Base-by-base conservation (phyloP, 2,888 invertebrate species). In the Lasioglossum calceatum region DNA sequence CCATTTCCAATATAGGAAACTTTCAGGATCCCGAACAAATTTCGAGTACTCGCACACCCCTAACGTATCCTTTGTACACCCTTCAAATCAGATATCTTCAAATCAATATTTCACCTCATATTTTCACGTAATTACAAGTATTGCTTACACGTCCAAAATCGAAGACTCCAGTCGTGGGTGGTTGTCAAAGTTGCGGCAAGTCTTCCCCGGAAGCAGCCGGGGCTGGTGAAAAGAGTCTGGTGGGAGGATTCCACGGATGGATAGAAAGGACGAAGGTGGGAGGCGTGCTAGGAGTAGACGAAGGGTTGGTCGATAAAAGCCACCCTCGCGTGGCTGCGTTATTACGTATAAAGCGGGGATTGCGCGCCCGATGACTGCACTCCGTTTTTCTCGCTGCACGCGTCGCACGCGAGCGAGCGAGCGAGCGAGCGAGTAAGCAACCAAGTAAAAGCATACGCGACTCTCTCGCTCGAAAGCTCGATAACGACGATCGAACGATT, bases 331-430 rank as follows among this genome's bases (percentile, higher is more conserved):
- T 91, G 91, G 91, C 86, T 90, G 87, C 91, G 91, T 91, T 92
- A 91, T 91, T 89, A 90, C 91, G 89, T 91, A 92, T 88, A 92
- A 91, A 92, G 71, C 89, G 87, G 83, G 91, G 86, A 89, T 92
- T 89, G 89, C 83, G 90, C 90, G 85, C 84, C 81, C 89, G 84
- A 85, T 88, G 85, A 86, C 92, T 89, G 86, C 87, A 77, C 82
- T 64, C 32, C 32, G 73, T 61, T 79, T 85, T 39, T 80, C 71
- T 82, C 72, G 83, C 77, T 23, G 73, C 75, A 77, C 81, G 81
- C 74, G 79, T 80, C 42, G 47, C 47, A 50, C 82, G 77, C 81
- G 72, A 67, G 70, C 82, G 83, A 54, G 54, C 50, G 83, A 64
- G 58, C 78, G 14, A 27, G 61, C n/a, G 12, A 27, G 27, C 5